Base-by-base conservation (phyloP, 2,797 vertebrate genomes). In the Strix occidentalis region DNA sequence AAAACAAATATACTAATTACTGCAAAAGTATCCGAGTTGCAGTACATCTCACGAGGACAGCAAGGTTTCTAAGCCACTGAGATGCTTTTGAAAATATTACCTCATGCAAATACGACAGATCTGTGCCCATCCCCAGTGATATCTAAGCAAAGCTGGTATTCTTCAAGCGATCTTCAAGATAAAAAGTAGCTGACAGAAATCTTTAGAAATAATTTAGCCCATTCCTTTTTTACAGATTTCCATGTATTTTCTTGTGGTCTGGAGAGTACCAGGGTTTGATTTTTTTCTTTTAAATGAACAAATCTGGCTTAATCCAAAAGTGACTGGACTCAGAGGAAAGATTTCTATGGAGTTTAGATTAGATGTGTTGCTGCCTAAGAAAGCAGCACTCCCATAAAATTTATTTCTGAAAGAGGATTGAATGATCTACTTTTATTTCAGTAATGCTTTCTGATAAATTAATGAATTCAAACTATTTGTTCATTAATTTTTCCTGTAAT, bases 401-500 rank as follows among this genome's bases (percentile, higher is more conserved):
- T 74, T 72, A 45, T 56, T 86, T 60, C 46, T 84, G 41, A 93
- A 90, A 75, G 61, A 93, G 54, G 70, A 91, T 65, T 58, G 51
- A 71, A 56, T 29, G 1, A 56, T 95, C 87, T 82, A 20, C 41
- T 65, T 95, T 80, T 75, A 68, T 75, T 86, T 89, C 79, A 76
- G 8, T 78, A 78, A 84, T 25, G 18, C 25, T 88, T 92, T 91
- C 75, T 1, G 0, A 68, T 79, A 74, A 89, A 89, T 79, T 85
- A 72, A 76, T 0, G 0, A 93, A 69, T 50, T 87, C 77, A 79
- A 87, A 87, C 89, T 90, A 90, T 96, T 96, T 90, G 66, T 95
- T 96, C 96, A 95, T 88, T 85, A 95, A 91, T 54, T 11, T 78
- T 87, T 93, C 86, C 88, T 93, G 71, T 93, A 96, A 95, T 95